These are phyloP conservation scores for Standfussiana lucernea DNA, from an alignment of 2,888 invertebrate species.

Conservation along the genomic window DNA sequence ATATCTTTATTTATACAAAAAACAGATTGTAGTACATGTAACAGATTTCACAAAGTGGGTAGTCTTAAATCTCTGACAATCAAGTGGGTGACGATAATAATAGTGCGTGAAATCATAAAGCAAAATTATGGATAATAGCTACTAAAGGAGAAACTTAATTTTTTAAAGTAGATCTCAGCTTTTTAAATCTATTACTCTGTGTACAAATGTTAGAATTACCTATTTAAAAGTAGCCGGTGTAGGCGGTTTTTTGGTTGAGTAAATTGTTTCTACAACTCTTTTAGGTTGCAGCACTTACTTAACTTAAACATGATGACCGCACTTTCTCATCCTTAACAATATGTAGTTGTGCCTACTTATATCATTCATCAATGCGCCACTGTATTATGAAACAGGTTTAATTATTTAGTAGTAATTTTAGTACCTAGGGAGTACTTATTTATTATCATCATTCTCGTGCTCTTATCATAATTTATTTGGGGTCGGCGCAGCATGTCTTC, in stretches of 20 bases:
- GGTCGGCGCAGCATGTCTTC: too few relatives aligned
- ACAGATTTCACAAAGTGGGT: too few relatives aligned
- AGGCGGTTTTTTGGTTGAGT: conserved; percentile 4
- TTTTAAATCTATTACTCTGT: conserved; percentile 44
- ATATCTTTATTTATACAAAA: too few relatives aligned
- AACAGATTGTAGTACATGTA: too few relatives aligned
- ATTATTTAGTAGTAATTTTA: not conserved
- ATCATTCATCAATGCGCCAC: not conserved
- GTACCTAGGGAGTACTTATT: not conserved
- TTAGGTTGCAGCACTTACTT: conserved; percentile 3
- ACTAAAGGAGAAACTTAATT: conserved; percentile 29
- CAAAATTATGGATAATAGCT: conserved; percentile 52
- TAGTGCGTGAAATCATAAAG: conserved; percentile 49
- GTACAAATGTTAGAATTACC: conserved; percentile 28
- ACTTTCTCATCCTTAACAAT: conserved; percentile 23
- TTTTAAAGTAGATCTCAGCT: conserved; percentile 18
- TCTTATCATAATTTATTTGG: too few relatives aligned
- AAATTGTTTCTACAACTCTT: conserved; percentile 14
- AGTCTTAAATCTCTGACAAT: too few relatives aligned
- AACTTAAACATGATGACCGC: not conserved
- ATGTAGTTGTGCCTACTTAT: not conserved
- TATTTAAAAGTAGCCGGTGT: conserved; percentile 16
- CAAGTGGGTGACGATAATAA: too few relatives aligned
- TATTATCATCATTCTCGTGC: too few relatives aligned
- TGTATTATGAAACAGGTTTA: not conserved